Conservation (phyloP, 2,888 invertebrate species). For the Candidula unifasciata region DNA sequence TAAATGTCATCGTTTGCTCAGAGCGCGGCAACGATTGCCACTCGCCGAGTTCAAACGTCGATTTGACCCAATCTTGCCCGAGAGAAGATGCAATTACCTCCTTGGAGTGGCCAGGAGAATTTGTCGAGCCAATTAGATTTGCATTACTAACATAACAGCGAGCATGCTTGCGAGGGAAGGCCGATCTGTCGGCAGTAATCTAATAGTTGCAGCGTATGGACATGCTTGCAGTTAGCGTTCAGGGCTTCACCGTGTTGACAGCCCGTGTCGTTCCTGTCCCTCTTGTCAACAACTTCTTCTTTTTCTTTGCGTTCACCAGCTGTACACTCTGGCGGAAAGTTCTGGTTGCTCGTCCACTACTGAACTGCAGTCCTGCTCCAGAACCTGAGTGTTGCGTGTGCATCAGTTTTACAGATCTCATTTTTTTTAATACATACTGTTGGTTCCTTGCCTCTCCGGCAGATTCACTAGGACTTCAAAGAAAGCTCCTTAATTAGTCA, state of each 20-base stretch:
- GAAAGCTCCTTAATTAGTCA: too few relatives aligned
- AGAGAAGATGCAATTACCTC: slow-evolving; percentile 9
- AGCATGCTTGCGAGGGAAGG: slow-evolving; percentile 16
- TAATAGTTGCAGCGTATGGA: slow-evolving; percentile 22
- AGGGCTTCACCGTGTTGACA: too few relatives aligned
- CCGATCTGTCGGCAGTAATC: slow-evolving; percentile 19
- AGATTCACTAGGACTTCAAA: too few relatives aligned
- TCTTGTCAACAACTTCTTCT: neutral
- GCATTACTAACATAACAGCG: slow-evolving; percentile 44
- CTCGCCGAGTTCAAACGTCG: slow-evolving; percentile 37
- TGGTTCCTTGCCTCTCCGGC: too few relatives aligned
- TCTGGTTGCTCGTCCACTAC: too few relatives aligned
- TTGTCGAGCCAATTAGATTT: slow-evolving; percentile 49
- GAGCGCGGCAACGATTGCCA: neutral
- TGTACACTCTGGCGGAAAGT: too few relatives aligned
- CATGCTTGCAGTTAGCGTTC: neutral
- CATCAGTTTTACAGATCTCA: too few relatives aligned
- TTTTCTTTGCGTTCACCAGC: too few relatives aligned
- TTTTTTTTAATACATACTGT: too few relatives aligned
- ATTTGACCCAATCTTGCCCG: slow-evolving; percentile 38
- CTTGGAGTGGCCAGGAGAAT: slow-evolving; percentile 2
- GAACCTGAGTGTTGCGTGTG: too few relatives aligned
- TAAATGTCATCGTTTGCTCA: slow-evolving; percentile 3
- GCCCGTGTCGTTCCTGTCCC: too few relatives aligned
- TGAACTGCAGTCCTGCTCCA: too few relatives aligned